A percentile compares a stretch with the other conserved stretches of the same genome.
These are phyloP conservation scores for Alcedo atthis DNA, from an alignment of 2,797 vertebrate species.

Conservation along the genomic window DNA sequence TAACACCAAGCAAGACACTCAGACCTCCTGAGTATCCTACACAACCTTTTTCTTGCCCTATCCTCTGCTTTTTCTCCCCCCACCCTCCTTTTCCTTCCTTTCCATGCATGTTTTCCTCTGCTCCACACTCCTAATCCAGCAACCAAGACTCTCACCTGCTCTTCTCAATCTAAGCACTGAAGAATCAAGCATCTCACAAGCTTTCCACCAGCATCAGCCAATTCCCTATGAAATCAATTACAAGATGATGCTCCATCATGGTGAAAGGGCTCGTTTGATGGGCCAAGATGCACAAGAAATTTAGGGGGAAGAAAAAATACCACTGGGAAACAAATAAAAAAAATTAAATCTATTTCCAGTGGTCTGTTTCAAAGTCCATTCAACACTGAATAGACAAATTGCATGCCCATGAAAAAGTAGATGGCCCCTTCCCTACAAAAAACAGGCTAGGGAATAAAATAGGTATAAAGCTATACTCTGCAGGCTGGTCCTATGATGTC, in stretches of 20 bases:
- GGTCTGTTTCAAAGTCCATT: neutral
- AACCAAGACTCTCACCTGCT: neutral
- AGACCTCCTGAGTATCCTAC: neutral
- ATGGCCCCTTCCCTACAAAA: neutral
- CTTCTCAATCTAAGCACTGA: neutral
- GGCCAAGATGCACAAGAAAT: neutral
- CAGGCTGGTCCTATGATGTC: slow-evolving; percentile 43
- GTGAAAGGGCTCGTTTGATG: neutral
- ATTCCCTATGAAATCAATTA: neutral
- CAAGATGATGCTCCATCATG: neutral
- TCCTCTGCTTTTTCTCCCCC: neutral
- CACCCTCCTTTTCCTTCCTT: neutral
- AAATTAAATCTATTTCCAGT: neutral
- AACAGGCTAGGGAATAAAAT: slow-evolving; percentile 4
- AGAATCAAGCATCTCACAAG: neutral
- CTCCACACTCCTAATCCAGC: neutral
- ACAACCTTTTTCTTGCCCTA: neutral
- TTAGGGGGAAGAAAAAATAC: neutral
- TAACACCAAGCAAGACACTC: neutral
- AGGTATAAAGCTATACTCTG: neutral
- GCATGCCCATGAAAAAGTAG: neutral
- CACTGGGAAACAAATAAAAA: rapidly evolving
- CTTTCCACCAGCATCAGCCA: neutral
- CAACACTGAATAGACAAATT: neutral
- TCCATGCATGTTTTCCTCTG: neutral